Conservation (phyloP, 2,113 vertebrate genomes). For the Chionodraco myersi region DNA sequence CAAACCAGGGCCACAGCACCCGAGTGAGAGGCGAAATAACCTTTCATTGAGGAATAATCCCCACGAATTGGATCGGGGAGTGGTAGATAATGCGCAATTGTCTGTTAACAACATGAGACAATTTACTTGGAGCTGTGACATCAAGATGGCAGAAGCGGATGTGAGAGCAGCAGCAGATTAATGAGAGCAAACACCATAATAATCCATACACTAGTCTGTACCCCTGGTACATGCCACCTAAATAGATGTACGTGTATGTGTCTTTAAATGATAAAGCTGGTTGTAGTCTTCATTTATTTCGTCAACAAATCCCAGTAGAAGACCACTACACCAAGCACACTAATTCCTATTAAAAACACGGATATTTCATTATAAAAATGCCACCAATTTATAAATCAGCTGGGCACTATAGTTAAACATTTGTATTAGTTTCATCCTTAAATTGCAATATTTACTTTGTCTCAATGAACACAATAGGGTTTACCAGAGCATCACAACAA, state of each 20-base stretch:
- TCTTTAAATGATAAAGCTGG: conserved; percentile 17
- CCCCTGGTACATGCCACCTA: conserved; percentile 17
- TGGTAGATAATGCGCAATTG: conserved; percentile 75
- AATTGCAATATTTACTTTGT: background rate
- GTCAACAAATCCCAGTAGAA: conserved; percentile 26
- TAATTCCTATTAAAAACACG: background rate
- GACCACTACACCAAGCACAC: background rate
- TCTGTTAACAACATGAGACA: conserved; percentile 70
- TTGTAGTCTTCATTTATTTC: conserved; percentile 10
- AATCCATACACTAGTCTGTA: conserved; percentile 33
- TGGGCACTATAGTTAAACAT: too few species aligned
- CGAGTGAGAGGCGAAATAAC: conserved; percentile 62
- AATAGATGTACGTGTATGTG: conserved; percentile 10
- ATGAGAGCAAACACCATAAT: conserved; percentile 38
- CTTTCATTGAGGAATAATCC: conserved; percentile 77
- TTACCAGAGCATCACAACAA: background rate
- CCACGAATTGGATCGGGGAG: conserved; percentile 63
- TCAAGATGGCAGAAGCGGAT: conserved; percentile 34
- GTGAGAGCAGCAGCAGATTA: conserved; percentile 39
- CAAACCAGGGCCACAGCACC: conserved; percentile 66
- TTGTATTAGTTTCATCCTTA: background rate
- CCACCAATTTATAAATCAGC: too few species aligned
- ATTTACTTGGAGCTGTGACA: conserved; percentile 63
- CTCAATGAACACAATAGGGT: background rate
- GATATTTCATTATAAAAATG: too few species aligned